These are phyloP conservation scores for Rhizomys pruinosus DNA, from an alignment of 2,113 vertebrate genomes.

Conservation along the genomic window DNA sequence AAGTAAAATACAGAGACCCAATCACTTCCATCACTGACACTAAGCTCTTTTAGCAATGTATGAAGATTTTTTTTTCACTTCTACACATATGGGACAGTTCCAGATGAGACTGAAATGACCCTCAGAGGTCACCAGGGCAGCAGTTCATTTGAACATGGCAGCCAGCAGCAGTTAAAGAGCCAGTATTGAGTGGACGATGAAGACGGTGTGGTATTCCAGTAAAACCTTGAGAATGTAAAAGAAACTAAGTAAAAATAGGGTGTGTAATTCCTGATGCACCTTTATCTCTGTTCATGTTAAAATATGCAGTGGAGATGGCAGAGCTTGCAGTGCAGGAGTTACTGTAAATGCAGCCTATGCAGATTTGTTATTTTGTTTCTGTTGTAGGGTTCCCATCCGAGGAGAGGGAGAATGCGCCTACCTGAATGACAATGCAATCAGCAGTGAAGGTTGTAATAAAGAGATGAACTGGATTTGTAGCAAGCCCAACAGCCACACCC, in stretches of 20 bases:
- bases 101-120: neutral
- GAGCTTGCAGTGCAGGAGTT: neutral
- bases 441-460: constrained; percentile 14
- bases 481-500: neutral
- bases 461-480: constrained; percentile 24
- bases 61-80: neutral
- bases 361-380: neutral
- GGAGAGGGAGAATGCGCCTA: neutral
- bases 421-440: neutral
- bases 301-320: neutral
- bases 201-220: neutral
- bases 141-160: neutral
- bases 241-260: neutral
- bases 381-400: neutral
- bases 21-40: neutral
- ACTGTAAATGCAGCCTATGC: neutral
- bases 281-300: neutral
- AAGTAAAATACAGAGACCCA: neutral
- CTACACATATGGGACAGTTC: neutral
- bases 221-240: neutral
- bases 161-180: neutral
- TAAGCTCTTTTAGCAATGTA: neutral
- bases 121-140: neutral
- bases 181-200: neutral
- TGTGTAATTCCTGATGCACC: neutral